Percentiles rank a stretch among this genome's conserved stretches.
phyloP scores from a whole-genome alignment of 2,888 invertebrate species.

The Athalia rosae region DNA sequence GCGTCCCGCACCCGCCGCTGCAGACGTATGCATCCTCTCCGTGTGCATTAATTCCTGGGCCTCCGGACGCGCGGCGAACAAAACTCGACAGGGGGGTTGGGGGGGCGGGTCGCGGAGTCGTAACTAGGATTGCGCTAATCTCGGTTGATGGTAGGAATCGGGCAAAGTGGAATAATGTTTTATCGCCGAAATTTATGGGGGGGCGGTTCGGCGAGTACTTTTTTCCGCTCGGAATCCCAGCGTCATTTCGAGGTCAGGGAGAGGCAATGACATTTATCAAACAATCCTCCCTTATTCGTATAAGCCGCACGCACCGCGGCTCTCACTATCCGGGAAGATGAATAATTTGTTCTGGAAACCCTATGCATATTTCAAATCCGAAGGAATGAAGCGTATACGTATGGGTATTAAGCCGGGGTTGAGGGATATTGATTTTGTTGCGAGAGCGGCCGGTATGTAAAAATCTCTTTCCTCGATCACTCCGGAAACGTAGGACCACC shows the following conservation, averaged over 20 bases:
- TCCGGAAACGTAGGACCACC: slow-evolving; percentile 25
- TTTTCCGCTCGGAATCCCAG: not conserved
- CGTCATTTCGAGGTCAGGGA: slow-evolving; percentile 9
- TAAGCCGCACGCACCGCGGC: slow-evolving; percentile 2
- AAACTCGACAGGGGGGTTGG: too few relatives aligned
- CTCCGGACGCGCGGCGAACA: too few relatives aligned
- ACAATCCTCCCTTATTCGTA: slow-evolving; percentile 12
- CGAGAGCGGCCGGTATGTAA: slow-evolving; percentile 32
- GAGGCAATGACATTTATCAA: slow-evolving; percentile 30
- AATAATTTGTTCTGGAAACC: slow-evolving; percentile 36
- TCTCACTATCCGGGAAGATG: slow-evolving; percentile 36
- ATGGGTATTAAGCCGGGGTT: slow-evolving; percentile 31
- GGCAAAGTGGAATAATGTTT: too few relatives aligned
- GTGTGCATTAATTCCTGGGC: not conserved
- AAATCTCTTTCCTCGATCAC: slow-evolving; percentile 35
- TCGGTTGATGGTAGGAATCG: too few relatives aligned
- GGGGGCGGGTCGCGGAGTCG: too few relatives aligned
- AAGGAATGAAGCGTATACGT: slow-evolving; percentile 1
- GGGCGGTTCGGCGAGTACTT: too few relatives aligned
- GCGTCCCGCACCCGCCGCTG: too few relatives aligned
- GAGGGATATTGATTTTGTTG: slow-evolving; percentile 39
- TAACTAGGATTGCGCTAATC: too few relatives aligned
- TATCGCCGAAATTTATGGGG: too few relatives aligned
- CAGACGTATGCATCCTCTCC: not conserved
- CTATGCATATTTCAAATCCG: slow-evolving; percentile 44